Conservation (phyloP, 2,113 vertebrate species). For the Cygnus buccinator region DNA sequence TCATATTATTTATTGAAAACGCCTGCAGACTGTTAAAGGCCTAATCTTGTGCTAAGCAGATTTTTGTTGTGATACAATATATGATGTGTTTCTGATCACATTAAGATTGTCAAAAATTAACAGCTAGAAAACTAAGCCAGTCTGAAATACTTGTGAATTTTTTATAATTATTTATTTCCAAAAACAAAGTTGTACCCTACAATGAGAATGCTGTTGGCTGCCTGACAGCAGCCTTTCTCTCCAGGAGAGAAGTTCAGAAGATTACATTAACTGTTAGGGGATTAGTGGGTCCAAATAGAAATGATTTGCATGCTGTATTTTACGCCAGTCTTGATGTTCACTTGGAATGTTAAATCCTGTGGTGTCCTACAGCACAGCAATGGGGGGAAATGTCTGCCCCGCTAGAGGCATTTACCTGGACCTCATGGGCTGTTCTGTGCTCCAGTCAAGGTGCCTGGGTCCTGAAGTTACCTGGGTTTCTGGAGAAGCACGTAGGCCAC, state of each 20-base stretch:
- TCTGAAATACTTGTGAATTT: not conserved
- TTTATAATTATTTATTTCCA: too few relatives aligned
- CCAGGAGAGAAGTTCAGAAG: fast-evolving
- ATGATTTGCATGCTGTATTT: not conserved
- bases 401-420: not conserved
- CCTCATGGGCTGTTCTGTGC: not conserved
- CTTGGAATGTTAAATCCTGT: not conserved
- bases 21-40: not conserved
- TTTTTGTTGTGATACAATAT: not conserved
- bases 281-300: not conserved
- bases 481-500: not conserved
- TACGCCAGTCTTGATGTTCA: not conserved
- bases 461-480: not conserved
- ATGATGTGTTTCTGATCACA: not conserved
- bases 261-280: not conserved
- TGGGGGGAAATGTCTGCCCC: not conserved
- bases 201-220: not conserved
- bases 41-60: not conserved
- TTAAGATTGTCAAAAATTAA: not conserved
- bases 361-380: not conserved
- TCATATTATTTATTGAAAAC: slow-evolving; percentile 4
- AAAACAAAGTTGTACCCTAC: not conserved
- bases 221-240: not conserved
- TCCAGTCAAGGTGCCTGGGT: not conserved
- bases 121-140: not conserved